A percentile compares a stretch with the other conserved stretches of the same genome.
These are phyloP conservation scores for Carollia perspicillata DNA, from an alignment of 2,113 vertebrate genomes.

Conservation along the genomic window DNA sequence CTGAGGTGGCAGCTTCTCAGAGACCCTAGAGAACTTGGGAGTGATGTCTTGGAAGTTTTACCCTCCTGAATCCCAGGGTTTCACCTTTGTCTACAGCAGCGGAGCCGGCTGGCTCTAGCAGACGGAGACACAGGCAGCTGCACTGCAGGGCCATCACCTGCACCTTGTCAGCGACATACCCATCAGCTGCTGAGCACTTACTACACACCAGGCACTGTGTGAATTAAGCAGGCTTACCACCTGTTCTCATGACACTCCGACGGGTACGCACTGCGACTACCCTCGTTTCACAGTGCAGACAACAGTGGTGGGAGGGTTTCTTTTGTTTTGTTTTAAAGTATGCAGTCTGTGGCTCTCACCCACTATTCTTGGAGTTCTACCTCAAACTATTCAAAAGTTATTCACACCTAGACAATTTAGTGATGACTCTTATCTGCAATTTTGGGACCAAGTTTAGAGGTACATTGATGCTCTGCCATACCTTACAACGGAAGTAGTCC, in stretches of 20 bases:
- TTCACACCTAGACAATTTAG: neutral
- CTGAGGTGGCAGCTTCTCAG: neutral
- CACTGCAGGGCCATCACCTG: neutral
- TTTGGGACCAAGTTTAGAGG: neutral
- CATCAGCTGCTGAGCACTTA: neutral
- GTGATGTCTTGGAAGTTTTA: neutral
- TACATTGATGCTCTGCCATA: conserved; percentile 47
- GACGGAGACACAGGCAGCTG: neutral
- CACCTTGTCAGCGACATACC: neutral
- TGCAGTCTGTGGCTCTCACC: neutral
- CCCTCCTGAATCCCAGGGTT: neutral
- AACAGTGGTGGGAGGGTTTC: neutral
- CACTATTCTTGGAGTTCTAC: neutral
- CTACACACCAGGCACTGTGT: neutral
- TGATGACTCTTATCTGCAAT: neutral
- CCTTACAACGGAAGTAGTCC: conserved; percentile 87
- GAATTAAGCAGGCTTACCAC: neutral
- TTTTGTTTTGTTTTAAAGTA: neutral
- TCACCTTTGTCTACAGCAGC: neutral
- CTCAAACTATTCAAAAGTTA: neutral
- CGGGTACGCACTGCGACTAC: neutral
- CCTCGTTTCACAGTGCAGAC: neutral
- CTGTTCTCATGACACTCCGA: neutral
- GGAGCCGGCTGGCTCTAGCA: neutral
- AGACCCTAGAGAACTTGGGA: neutral